A percentile compares a stretch with the other conserved stretches of the same genome.
phyloP scores from a whole-genome alignment of 2,797 vertebrate genomes.

The Gymnodraco acuticeps region DNA sequence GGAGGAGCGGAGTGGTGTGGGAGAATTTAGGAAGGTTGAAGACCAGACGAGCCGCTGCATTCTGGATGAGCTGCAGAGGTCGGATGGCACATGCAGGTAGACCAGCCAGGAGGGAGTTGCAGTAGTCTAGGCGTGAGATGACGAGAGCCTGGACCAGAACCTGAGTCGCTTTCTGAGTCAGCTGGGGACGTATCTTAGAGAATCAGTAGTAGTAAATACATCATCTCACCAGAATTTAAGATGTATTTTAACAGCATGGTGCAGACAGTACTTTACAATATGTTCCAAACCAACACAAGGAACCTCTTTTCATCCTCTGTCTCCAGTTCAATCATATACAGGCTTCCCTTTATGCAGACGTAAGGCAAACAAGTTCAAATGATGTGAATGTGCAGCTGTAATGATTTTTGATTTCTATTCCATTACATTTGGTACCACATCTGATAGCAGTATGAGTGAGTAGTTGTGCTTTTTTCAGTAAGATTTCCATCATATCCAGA shows the following conservation, averaged over 20 bases:
- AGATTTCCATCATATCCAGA: conserved; percentile 9
- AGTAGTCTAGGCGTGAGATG: too few species aligned
- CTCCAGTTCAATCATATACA: not conserved
- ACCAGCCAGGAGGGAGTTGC: too few species aligned
- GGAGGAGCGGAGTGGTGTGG: too few species aligned
- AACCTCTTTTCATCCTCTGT: conserved; percentile 15
- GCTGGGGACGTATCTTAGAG: too few species aligned
- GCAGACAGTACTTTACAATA: not conserved
- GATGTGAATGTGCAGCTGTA: not conserved
- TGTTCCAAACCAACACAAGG: conserved; percentile 29
- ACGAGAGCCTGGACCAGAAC: too few species aligned
- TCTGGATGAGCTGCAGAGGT: too few species aligned
- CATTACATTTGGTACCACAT: not conserved
- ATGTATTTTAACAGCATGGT: not conserved
- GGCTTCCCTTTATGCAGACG: not conserved
- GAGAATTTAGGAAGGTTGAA: too few species aligned
- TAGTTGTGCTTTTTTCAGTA: not conserved
- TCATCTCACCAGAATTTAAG: not conserved
- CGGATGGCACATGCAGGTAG: too few species aligned
- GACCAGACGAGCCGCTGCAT: too few species aligned
- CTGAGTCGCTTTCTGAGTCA: too few species aligned
- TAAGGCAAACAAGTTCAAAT: not conserved
- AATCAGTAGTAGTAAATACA: not conserved
- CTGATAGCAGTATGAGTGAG: conserved; percentile 1
- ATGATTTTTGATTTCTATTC: not conserved